Percentiles rank a stretch among this genome's conserved stretches.
Evolutionary conservation across 2,797 vertebrate species (phyloP).

Genomic region (Enteromius paludinosus): DNA sequence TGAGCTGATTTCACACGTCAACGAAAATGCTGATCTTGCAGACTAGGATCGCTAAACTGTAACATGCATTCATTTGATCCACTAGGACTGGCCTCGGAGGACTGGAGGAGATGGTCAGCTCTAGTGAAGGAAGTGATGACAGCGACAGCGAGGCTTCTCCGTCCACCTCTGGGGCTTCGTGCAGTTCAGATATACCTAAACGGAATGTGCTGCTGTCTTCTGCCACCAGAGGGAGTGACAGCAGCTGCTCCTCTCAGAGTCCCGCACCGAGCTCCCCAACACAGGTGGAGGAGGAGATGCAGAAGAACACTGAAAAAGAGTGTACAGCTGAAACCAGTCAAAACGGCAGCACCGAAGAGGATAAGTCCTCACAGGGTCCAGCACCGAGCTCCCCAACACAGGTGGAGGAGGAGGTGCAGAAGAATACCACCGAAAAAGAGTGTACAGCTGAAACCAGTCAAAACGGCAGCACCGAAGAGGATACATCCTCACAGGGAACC

Average conservation of each 20-base stretch:
- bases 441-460: background rate
- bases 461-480: background rate
- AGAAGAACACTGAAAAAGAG: conserved; percentile 15
- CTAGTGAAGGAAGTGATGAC: conserved; percentile 72
- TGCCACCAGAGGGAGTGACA: conserved; percentile 19
- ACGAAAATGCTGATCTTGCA: background rate
- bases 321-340: background rate
- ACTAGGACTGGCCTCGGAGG: conserved; percentile 73
- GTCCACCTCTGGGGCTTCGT: conserved; percentile 38
- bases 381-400: conserved; percentile 36
- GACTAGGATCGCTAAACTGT: background rate
- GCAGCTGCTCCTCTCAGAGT: conserved; percentile 41
- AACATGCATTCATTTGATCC: background rate
- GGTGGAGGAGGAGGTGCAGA: background rate
- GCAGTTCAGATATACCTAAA: background rate
- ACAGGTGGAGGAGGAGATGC: background rate
- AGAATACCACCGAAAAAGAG: conserved; percentile 40
- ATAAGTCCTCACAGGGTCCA: conserved; percentile 15
- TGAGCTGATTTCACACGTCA: conserved; percentile 63
- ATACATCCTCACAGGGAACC: conserved; percentile 3
- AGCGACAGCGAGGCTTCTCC: conserved; percentile 61
- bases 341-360: background rate
- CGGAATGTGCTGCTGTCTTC: background rate
- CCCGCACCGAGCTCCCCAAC: conserved; percentile 39
- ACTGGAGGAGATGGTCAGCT: conserved; percentile 73